Evolutionary conservation across 2,888 invertebrate genomes (phyloP).

Genomic region (Margaritifera margaritifera): DNA sequence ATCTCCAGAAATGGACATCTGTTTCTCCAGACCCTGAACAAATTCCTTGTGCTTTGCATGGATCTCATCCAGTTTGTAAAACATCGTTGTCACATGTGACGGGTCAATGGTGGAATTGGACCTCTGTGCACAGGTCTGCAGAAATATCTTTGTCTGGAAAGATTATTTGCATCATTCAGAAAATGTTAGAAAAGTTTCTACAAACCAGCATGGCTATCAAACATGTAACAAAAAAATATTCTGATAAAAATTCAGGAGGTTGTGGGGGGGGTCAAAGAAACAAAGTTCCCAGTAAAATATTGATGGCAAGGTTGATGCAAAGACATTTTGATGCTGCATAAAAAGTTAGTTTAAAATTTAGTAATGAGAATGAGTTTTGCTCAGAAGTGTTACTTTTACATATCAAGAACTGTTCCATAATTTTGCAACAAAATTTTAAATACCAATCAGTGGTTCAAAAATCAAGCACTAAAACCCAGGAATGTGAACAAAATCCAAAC

Average conservation of each 20-base stretch:
- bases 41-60: conserved; percentile 88
- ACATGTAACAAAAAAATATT: neutral
- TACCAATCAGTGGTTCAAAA: too few relatives aligned
- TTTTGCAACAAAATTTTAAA: too few relatives aligned
- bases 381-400: too few relatives aligned
- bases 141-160: conserved; percentile 90
- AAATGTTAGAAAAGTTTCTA: neutral
- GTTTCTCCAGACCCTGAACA: conserved; percentile 80
- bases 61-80: conserved; percentile 87
- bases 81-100: conserved; percentile 91
- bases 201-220: too few relatives aligned
- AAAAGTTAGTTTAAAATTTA: too few relatives aligned
- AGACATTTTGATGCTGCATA: too few relatives aligned
- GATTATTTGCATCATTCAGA: conserved; percentile 8
- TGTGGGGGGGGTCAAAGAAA: neutral
- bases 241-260: neutral
- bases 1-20: conserved; percentile 58
- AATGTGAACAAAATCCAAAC: too few relatives aligned
- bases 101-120: conserved; percentile 88
- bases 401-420: too few relatives aligned
- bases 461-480: too few relatives aligned
- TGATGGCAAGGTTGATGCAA: too few relatives aligned
- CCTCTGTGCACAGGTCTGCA: conserved; percentile 85
- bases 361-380: too few relatives aligned
- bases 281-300: too few relatives aligned